Base-by-base conservation (phyloP, 2,888 invertebrate species). In the Drosophila yooni region DNA sequence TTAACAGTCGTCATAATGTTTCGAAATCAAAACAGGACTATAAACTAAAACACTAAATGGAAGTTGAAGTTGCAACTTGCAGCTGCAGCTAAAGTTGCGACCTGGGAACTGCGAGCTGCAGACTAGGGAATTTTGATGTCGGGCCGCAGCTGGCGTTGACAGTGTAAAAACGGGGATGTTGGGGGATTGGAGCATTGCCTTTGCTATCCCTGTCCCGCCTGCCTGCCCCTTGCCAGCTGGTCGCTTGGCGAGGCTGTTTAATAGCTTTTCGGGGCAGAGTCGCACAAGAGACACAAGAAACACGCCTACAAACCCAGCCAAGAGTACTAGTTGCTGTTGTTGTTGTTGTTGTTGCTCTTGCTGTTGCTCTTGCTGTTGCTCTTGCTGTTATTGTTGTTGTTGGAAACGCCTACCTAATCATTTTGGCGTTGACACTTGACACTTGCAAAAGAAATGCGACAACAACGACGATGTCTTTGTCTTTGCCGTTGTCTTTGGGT, bases 401-500 rank as follows among this genome's bases (percentile, higher is more conserved):
- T 70, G 85, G 88, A 57, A 71, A 83, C 88, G 87, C 87, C 88
- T 82, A 87, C 82, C 82, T 81, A 88, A 87, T 87, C 87, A 88
- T 87, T 88, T 84, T 74, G 82, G 77, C 81, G 86, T 81, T 86
- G 88, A 86, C 87, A 87, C 82, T 88, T 86, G 88, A 84, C 87
- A 84, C 87, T 86, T 82, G 84, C 67, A 71, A 72, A 82, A 84
- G 76, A 79, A 80, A 79, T 76, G 76, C 64, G 76, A 75, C 79
- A 64, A 72, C 64, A 53, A 54, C 78, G 60, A 70, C 61, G 48
- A 57, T 53, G 63, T 46, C 54, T 43, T 59, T 71, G 71, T 71
- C 54, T 70, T 59, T 70, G 70, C 53, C 62, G 57, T 70, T 40
- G 70, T 70, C 70, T 70, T 71, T 31, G 51, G 27, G 36, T 38